Evolutionary conservation across 1,140 invertebrate genomes (phyloP).

Genomic region (Daktulosphaira vitifoliae): DNA sequence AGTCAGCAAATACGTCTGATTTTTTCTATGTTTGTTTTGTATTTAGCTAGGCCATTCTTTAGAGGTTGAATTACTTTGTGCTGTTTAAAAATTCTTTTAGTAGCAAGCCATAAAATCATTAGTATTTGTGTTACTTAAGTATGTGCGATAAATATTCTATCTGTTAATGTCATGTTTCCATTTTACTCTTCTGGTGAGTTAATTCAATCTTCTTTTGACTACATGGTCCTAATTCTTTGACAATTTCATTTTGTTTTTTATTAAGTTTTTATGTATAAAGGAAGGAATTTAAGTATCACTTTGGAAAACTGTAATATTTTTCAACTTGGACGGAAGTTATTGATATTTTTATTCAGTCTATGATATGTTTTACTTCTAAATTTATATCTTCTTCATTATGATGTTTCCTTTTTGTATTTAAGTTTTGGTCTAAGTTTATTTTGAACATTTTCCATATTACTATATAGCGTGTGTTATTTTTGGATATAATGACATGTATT

Average conservation of each 20-base stretch:
- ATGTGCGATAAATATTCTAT: not conserved
- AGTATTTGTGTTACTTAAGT: not conserved
- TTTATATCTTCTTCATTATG: not conserved
- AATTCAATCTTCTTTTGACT: not conserved
- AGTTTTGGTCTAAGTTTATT: constrained; percentile 1
- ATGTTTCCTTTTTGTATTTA: not conserved
- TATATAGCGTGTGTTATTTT: not conserved
- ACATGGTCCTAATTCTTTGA: not conserved
- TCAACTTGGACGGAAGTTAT: not conserved
- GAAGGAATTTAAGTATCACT: not conserved
- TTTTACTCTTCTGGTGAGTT: not conserved
- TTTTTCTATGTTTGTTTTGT: not conserved
- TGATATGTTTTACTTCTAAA: not conserved
- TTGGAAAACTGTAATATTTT: not conserved
- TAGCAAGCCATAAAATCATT: not conserved
- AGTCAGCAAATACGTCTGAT: too few species aligned
- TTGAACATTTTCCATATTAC: not conserved
- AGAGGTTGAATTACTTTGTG: not conserved
- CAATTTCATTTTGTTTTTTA: not conserved
- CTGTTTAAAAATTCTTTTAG: not conserved
- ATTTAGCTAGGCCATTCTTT: not conserved
- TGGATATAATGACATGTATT: too few species aligned
- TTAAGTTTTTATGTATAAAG: not conserved
- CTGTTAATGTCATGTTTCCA: not conserved
- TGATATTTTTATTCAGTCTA: not conserved